Percentiles rank a stretch among this genome's conserved stretches.
Evolutionary conservation across 2,888 invertebrate genomes (phyloP).

Genomic region (Lochmaea capreae): DNA sequence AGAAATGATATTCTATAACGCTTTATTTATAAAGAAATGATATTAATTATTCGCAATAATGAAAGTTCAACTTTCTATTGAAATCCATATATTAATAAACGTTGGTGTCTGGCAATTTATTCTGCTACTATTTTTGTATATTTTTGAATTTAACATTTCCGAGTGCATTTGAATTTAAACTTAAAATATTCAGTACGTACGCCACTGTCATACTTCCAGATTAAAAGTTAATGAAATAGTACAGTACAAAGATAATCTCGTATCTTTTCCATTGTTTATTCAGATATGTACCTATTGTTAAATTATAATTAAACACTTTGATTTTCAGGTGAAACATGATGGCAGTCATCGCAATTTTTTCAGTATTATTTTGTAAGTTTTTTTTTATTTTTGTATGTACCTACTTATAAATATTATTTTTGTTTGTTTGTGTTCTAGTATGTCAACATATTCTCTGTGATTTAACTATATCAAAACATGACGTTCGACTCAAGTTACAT

Average conservation of each 20-base stretch:
- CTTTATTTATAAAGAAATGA: too few relatives aligned
- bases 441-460: constrained; percentile 48
- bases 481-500: constrained; percentile 71
- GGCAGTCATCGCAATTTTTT: constrained; percentile 5
- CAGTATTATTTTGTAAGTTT: constrained; percentile 34
- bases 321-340: constrained; percentile 17
- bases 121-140: too few relatives aligned
- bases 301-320: constrained; percentile 6
- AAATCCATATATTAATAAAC: too few relatives aligned
- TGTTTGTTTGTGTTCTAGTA: constrained; percentile 20
- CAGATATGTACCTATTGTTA: neutral
- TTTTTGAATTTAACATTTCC: too few relatives aligned
- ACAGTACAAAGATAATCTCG: neutral
- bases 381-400: neutral
- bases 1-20: too few relatives aligned
- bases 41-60: too few relatives aligned
- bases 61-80: too few relatives aligned
- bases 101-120: too few relatives aligned
- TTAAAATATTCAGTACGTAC: neutral
- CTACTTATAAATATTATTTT: neutral
- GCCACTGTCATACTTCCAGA: neutral
- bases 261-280: neutral
- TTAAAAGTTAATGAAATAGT: neutral
- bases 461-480: constrained; percentile 70
- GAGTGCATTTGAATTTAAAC: too few relatives aligned